Conservation (phyloP, 2,797 vertebrate genomes). For the Limnodromus scolopaceus region DNA sequence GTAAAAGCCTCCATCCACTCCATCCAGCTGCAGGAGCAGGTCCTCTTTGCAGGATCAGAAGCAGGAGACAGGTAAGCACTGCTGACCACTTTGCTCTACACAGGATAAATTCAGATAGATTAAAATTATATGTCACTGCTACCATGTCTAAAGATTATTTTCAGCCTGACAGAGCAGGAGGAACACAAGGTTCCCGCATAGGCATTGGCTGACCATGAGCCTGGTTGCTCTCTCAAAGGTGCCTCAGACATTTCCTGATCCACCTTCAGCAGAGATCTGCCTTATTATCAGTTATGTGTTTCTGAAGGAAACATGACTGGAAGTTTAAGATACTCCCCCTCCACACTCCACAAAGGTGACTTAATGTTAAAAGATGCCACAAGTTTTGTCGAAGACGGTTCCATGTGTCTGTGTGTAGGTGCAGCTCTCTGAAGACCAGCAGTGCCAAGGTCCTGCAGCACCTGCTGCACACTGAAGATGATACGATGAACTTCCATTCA, state of each 20-base stretch:
- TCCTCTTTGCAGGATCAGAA: neutral
- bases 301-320: neutral
- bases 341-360: neutral
- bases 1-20: neutral
- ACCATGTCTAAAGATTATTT: neutral
- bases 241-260: neutral
- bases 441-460: neutral
- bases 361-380: neutral
- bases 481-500: neutral
- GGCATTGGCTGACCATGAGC: accelerated
- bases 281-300: accelerated
- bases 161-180: neutral
- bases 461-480: neutral
- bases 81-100: neutral
- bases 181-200: neutral
- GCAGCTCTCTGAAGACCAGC: neutral
- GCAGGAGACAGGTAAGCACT: accelerated
- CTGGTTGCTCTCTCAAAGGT: neutral
- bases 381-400: neutral
- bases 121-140: neutral
- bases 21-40: neutral
- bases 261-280: neutral
- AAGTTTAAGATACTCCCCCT: neutral
- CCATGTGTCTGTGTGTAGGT: neutral
- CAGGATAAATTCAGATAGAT: neutral